These are phyloP conservation scores for Linnaemya tessellans DNA, from an alignment of 2,888 invertebrate species.

Conservation along the genomic window DNA sequence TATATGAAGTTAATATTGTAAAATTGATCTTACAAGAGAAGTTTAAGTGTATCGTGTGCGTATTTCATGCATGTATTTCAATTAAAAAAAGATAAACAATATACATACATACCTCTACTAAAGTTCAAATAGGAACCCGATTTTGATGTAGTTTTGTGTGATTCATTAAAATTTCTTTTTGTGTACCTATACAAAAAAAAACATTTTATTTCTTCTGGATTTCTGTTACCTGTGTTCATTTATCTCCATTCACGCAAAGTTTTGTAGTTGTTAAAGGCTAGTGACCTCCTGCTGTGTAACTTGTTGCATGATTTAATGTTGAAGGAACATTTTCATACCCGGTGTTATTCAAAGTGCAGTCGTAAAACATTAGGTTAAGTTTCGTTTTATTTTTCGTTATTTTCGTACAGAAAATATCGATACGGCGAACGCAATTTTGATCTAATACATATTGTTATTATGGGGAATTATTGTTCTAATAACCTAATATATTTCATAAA, in stretches of 20 bases:
- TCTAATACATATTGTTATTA: constrained; percentile 37
- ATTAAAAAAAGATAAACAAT: neutral
- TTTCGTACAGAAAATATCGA: constrained; percentile 25
- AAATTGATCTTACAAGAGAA: too few species aligned
- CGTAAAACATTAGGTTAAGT: constrained; percentile 17
- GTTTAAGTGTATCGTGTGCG: too few species aligned
- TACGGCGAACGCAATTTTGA: constrained; percentile 38
- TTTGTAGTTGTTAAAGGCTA: constrained; percentile 57
- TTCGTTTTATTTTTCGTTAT: constrained; percentile 3
- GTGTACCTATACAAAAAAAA: neutral
- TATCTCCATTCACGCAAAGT: constrained; percentile 15
- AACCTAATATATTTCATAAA: too few species aligned
- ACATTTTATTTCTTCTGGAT: constrained; percentile 23
- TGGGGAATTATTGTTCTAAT: constrained; percentile 24
- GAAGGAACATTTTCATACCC: constrained; percentile 23
- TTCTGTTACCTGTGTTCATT: constrained; percentile 29
- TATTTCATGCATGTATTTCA: too few species aligned
- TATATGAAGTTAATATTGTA: too few species aligned
- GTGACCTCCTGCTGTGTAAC: constrained; percentile 73
- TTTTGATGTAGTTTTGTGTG: constrained; percentile 25
- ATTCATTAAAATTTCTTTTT: constrained; percentile 42
- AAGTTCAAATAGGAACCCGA: constrained; percentile 22
- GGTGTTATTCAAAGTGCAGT: constrained; percentile 31
- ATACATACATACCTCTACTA: constrained; percentile 48
- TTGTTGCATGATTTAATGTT: constrained; percentile 70